Percentiles rank a stretch among this genome's conserved stretches.
phyloP scores from a whole-genome alignment of 2,888 invertebrate genomes.

The Chrysolina oricalcia region DNA sequence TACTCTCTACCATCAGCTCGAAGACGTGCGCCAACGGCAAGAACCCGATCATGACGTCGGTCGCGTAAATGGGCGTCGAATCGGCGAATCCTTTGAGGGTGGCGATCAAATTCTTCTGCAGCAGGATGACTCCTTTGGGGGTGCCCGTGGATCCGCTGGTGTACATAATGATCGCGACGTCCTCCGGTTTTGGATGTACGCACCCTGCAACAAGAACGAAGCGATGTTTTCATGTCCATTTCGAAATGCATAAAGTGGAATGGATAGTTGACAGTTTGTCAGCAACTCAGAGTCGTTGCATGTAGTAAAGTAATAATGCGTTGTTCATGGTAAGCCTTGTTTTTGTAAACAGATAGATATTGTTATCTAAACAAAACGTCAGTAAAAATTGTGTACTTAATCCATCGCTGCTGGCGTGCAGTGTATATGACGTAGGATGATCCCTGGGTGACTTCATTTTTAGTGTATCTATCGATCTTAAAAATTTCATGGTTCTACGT shows the following conservation, averaged over 20 bases:
- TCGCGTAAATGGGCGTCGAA: slow-evolving; percentile 80
- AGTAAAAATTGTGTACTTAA: too few relatives aligned
- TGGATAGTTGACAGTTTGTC: background rate
- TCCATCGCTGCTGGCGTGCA: too few relatives aligned
- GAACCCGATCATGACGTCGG: slow-evolving; percentile 94
- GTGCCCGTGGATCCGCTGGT: slow-evolving; percentile 98
- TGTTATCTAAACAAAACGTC: too few relatives aligned
- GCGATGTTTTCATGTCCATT: too few relatives aligned
- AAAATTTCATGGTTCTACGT: too few relatives aligned
- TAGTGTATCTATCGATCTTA: too few relatives aligned
- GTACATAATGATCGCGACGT: slow-evolving; percentile 98
- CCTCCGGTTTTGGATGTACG: slow-evolving; percentile 78
- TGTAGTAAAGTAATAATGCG: too few relatives aligned
- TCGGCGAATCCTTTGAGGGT: slow-evolving; percentile 89
- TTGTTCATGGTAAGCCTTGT: too few relatives aligned
- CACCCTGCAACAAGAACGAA: slow-evolving; percentile 40
- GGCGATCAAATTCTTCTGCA: slow-evolving; percentile 87
- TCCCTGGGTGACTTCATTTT: too few relatives aligned
- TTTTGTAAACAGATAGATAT: too few relatives aligned
- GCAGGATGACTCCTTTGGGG: slow-evolving; percentile 91
- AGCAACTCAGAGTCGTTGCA: background rate
- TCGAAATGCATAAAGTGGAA: too few relatives aligned
- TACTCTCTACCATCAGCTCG: slow-evolving; percentile 93
- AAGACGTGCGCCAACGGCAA: slow-evolving; percentile 98
- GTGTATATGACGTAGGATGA: too few relatives aligned